Percentiles rank a stretch among this genome's conserved stretches.
phyloP scores from a whole-genome alignment of 2,888 invertebrate species.

The Stegophylla sp. region DNA sequence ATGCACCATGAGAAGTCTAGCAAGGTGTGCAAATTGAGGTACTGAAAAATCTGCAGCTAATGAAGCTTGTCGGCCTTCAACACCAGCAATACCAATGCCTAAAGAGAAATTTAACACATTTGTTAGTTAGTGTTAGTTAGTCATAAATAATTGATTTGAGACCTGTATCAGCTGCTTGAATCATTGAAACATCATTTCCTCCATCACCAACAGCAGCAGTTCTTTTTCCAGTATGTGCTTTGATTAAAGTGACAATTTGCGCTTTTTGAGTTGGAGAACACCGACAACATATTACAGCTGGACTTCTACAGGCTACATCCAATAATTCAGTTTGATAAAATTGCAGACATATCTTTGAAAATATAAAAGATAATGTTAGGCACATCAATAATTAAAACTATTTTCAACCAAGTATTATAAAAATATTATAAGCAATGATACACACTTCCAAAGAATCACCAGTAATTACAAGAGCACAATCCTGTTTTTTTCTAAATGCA shows the following conservation, averaged over 20 bases:
- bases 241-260: conserved; percentile 73
- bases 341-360: conserved; percentile 69
- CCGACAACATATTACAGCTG: conserved; percentile 78
- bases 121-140: no score
- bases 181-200: conserved; percentile 78
- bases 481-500: conserved; percentile 70
- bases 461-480: conserved; percentile 73
- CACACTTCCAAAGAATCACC: conserved; percentile 73
- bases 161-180: conserved; percentile 71
- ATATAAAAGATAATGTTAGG: background rate
- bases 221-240: conserved; percentile 71
- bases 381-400: background rate
- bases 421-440: conserved; percentile 7
- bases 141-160: no score
- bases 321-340: conserved; percentile 78
- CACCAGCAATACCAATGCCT: conserved; percentile 88
- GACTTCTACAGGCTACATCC: conserved; percentile 76
- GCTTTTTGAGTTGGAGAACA: conserved; percentile 79
- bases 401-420: conserved; percentile 1
- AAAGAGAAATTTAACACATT: no score
- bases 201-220: conserved; percentile 73
- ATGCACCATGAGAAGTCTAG: conserved; percentile 85
- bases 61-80: conserved; percentile 89
- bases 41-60: conserved; percentile 98
- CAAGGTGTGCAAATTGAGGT: conserved; percentile 84